Base-by-base conservation (phyloP, 2,113 vertebrate genomes). In the Vimba vimba region DNA sequence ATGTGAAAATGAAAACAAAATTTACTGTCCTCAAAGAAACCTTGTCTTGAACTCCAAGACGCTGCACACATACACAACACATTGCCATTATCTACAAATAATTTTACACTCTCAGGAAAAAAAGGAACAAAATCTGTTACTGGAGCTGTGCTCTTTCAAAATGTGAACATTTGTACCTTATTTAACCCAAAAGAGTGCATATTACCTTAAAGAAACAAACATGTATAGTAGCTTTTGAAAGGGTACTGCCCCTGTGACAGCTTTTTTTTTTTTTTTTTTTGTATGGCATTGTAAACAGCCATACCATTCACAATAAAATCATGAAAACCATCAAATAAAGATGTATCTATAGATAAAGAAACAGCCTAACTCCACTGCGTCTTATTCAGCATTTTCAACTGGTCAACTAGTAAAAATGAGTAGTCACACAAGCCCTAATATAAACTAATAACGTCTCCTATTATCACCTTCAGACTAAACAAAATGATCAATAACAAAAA, bases 381-480 rank as follows among this genome's bases (percentile, higher is more conserved):
- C 25, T 36, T 59, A 79, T 62, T 60, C 15, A 43, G 57, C 77
- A 79, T 79, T 79, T 19, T 43, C 30, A 69, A 36, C 69, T 73
- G 23, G 19, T 12, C 2, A 0, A 1, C 23, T 75, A 47, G 43
- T 47, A 17, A 25, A 75, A 25, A 47, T 8, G n/a, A 50, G n/a
- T 25, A 64, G 60, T 27, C 60, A 25, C 60, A n/a, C 11, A 47
- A 75, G 2, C 6, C 12, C 43, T 75, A 47, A 75, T 25, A 75
- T 47, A 75, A 47, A 80, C 59, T 21, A 80, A 64, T 47, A 47
- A 6, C 10, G 55, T 43, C 52, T 79, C 47, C 13, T n/a, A 59
- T 87, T 84, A 84, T 87, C 86, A 79, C 86, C 66, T 71, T 36
- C 33, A 77, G 36, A 64, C 57, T 57, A 84, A 84, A 79, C 77